These are phyloP conservation scores for Mycteria americana DNA, from an alignment of 2,797 vertebrate species.

Conservation along the genomic window DNA sequence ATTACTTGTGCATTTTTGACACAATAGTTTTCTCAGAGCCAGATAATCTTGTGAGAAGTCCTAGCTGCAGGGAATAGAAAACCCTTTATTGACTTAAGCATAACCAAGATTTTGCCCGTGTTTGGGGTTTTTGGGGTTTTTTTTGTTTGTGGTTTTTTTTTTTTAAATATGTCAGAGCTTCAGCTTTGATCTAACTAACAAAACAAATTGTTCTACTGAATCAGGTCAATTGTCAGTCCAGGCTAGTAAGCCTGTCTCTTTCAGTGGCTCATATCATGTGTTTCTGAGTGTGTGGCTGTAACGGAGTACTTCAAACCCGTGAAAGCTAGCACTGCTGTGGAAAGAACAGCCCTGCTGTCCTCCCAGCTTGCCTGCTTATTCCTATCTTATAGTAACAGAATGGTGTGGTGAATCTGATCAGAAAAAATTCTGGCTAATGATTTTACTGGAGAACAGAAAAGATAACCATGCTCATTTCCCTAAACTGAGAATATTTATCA, in stretches of 20 bases:
- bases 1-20: background rate
- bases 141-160: background rate
- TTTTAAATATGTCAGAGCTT: background rate
- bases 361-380: background rate
- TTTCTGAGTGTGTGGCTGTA: background rate
- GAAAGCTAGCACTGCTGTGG: background rate
- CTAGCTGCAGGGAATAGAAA: background rate
- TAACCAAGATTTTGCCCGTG: background rate
- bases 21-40: background rate
- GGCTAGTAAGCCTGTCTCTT: background rate
- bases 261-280: background rate
- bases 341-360: background rate
- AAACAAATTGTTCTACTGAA: background rate
- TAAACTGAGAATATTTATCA: background rate
- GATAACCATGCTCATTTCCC: accelerated
- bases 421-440: background rate
- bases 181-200: background rate
- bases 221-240: background rate
- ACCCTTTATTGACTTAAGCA: background rate
- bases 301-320: background rate
- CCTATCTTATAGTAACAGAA: background rate
- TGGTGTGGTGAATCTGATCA: background rate
- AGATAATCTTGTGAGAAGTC: background rate
- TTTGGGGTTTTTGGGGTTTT: too few species aligned
- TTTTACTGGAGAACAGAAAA: background rate